These are phyloP conservation scores for Rhabdomys dilectus DNA, from an alignment of 2,113 vertebrate species.

Conservation along the genomic window DNA sequence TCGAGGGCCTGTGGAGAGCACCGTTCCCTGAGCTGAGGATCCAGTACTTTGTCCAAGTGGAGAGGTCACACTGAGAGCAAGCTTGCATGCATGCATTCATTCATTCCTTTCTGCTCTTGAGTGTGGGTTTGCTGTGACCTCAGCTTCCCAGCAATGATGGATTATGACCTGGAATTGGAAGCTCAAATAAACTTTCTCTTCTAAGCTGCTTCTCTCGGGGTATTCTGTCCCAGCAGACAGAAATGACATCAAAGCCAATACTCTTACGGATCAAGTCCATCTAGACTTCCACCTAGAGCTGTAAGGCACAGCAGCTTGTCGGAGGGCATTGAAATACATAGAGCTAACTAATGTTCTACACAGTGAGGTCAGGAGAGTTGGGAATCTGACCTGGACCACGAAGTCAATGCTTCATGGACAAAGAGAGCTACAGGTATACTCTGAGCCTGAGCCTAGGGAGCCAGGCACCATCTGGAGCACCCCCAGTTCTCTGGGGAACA, in stretches of 20 bases:
- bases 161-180: background rate
- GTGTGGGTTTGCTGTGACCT: background rate
- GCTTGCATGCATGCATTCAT: background rate
- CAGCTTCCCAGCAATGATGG: background rate
- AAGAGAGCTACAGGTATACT: background rate
- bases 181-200: background rate
- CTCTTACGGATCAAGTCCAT: background rate
- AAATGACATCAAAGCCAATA: background rate
- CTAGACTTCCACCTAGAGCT: background rate
- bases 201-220: background rate
- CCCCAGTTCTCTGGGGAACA: background rate
- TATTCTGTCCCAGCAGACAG: too few relatives aligned
- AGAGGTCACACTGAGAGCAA: background rate
- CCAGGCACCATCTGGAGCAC: background rate
- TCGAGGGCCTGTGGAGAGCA: too few relatives aligned
- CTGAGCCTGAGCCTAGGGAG: background rate
- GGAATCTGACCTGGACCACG: background rate
- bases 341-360: background rate
- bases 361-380: background rate
- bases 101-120: background rate
- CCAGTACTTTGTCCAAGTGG: background rate
- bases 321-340: background rate
- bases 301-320: fast-evolving
- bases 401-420: background rate
- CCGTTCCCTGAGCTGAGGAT: background rate